phyloP scores from a whole-genome alignment of 2,113 vertebrate species.

The Cranoglanis bouderius region DNA sequence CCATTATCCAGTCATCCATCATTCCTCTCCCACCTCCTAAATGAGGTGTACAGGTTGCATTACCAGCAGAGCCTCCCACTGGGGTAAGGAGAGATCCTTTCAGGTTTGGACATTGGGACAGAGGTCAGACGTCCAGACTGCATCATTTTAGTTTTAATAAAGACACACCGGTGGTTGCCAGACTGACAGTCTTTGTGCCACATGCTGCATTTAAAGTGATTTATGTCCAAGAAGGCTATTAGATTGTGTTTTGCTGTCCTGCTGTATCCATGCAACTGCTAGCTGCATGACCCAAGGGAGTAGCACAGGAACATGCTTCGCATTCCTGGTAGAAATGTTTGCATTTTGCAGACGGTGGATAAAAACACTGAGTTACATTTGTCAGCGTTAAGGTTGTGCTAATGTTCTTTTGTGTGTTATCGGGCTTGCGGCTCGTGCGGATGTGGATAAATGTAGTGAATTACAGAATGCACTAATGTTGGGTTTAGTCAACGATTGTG shows the following conservation, averaged over 20 bases:
- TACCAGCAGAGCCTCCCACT: not conserved
- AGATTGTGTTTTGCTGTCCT: constrained; percentile 63
- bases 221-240: constrained; percentile 67
- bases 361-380: constrained; percentile 18
- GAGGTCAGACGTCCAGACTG: constrained; percentile 35
- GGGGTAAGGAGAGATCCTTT: not conserved
- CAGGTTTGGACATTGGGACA: constrained; percentile 33
- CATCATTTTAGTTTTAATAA: constrained; percentile 69
- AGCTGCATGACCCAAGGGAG: constrained; percentile 28
- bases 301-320: constrained; percentile 40
- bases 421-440: not conserved
- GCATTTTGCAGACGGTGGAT: constrained; percentile 42
- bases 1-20: constrained; percentile 45
- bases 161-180: constrained; percentile 63
- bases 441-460: constrained; percentile 16
- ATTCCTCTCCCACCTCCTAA: not conserved
- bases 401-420: constrained; percentile 13
- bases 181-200: constrained; percentile 66
- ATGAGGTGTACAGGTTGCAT: not conserved
- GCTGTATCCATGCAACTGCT: constrained; percentile 37
- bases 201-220: constrained; percentile 69
- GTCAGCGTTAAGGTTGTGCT: constrained; percentile 44
- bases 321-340: constrained; percentile 57
- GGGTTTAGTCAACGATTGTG: constrained; percentile 12
- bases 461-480: constrained; percentile 17